phyloP scores from a whole-genome alignment of 2,113 vertebrate species.

The Crotalus horridus region DNA sequence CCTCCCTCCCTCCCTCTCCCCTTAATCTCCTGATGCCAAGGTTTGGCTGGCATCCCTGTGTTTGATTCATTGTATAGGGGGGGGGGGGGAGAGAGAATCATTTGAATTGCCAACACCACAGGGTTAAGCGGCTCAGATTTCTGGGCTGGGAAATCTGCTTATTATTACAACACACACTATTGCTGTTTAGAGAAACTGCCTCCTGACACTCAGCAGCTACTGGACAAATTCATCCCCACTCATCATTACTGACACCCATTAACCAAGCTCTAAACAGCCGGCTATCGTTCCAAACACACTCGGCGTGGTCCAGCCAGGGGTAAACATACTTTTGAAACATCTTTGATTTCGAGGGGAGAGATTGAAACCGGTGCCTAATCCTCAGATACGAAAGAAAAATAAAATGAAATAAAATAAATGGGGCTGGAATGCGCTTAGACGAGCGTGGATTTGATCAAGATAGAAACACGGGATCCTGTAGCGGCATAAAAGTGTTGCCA shows the following conservation, averaged over 20 bases:
- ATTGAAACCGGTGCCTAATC: constrained; percentile 2
- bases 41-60: constrained; percentile 65
- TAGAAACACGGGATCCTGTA: not conserved
- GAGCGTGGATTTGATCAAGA: not conserved
- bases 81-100: constrained; percentile 51
- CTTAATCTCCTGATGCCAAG: constrained; percentile 67
- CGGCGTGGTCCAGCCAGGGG: not conserved
- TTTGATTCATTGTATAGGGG: constrained; percentile 63
- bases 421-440: not conserved
- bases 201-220: constrained; percentile 55
- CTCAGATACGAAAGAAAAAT: not conserved
- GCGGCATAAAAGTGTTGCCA: too few relatives aligned
- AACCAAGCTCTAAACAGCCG: constrained; percentile 31
- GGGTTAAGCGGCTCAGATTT: constrained; percentile 72
- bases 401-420: not conserved
- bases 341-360: constrained; percentile 1
- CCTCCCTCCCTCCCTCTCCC: constrained; percentile 30
- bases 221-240: constrained; percentile 50
- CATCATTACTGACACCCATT: constrained; percentile 37
- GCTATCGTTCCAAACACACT: constrained; percentile 20
- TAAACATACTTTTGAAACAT: not conserved
- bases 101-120: constrained; percentile 64
- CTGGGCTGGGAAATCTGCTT: constrained; percentile 62
- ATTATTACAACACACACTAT: constrained; percentile 59
- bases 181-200: constrained; percentile 58